phyloP scores from a whole-genome alignment of 1,140 invertebrate genomes.

The Ctenoplectra terminalis region DNA sequence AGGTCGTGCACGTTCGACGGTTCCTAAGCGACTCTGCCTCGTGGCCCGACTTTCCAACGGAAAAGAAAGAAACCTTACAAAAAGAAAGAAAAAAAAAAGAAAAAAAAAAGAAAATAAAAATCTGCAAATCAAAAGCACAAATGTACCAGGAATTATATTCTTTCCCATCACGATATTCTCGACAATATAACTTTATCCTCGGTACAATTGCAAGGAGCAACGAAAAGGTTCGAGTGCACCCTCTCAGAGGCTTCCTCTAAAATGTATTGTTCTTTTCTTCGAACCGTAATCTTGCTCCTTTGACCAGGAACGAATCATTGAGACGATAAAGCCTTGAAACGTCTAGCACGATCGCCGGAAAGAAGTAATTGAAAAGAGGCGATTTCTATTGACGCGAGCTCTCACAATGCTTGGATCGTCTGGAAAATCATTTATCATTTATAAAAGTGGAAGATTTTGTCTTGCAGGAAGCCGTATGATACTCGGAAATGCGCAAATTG shows the following conservation, averaged over 20 bases:
- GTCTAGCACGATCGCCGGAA: background rate
- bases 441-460: background rate
- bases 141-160: background rate
- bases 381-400: background rate
- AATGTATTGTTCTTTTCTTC: conserved; percentile 1
- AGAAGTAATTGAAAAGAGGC: background rate
- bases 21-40: too few species aligned
- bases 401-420: background rate
- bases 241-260: background rate
- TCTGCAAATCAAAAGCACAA: background rate
- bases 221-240: background rate
- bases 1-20: too few species aligned
- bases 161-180: background rate
- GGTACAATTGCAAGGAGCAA: background rate
- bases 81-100: too few species aligned
- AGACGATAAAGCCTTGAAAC: background rate
- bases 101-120: too few species aligned
- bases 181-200: background rate
- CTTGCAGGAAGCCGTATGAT: conserved; percentile 32
- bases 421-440: background rate
- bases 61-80: too few species aligned
- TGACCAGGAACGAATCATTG: background rate
- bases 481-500: conserved; percentile 31
- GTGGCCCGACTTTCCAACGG: too few species aligned
- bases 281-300: background rate